Evolutionary conservation across 2,113 vertebrate species (phyloP), one percentile per base, ranked within the genome.

Genomic region (Festucalex cinctus): DNA sequence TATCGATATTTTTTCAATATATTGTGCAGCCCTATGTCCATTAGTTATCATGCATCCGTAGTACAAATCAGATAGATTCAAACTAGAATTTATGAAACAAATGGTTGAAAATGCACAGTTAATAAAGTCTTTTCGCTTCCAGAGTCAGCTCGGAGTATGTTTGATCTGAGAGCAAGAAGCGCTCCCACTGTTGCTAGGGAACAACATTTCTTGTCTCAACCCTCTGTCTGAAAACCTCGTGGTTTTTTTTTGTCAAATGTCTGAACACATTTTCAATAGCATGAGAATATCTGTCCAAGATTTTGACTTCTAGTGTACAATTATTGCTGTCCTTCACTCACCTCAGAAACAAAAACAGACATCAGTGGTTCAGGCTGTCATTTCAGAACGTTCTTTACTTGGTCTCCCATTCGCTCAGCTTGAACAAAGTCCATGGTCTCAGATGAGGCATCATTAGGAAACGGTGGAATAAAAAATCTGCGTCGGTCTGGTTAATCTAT

Each of bases 101-200:
- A 82, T 70, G 75, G 56, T 77, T 67, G 46, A 82, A 71, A 81
- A 79, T n/a, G 61, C 49, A 63, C 26, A 74, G 72, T 59, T 24
- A 66, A 72, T 65, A 32, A n/a, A n/a, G 66, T 77, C 65, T 69
- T 63, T 69, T 65, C n/a, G 62, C 20, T 44, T 76, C 72, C 58
- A 63, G 37, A 60, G n/a, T 22, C 65, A 63, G 51, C 41, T 69
- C 28, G 67, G 61, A 65, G 64, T 51, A 73, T 37, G 35, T 63
- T 9, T 24, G 35, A 22, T 67, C 48, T 28, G 0, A 49, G n/a
- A 10, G n/a, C n/a, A 35, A 39, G 22, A 60, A 9, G 24, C 69
- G 20, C 43, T 70, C 65, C 65, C 75, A 66, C 12, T 73, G 88
- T 89, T 88, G 84, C 86, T 84, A 88, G 81, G 85, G 80, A 88